phyloP scores from a whole-genome alignment of 30 jellyfish, hydroid and myxozoan genomes.

The Pelagia noctiluca region DNA sequence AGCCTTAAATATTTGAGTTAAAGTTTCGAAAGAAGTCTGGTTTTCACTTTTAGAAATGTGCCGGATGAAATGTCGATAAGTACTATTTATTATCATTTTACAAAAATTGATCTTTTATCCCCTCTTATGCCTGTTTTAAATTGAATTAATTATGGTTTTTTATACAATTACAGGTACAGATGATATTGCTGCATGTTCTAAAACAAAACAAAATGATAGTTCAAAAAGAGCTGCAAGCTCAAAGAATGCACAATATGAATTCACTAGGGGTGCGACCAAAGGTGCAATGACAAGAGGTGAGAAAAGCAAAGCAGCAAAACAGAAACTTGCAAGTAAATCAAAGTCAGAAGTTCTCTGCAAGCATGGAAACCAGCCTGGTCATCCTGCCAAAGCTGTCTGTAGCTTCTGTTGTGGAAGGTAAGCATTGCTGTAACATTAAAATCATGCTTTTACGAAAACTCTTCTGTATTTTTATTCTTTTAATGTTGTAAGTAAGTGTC shows the following conservation, averaged over 20 bases:
- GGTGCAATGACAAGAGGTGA: conserved; percentile 54
- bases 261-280: conserved; percentile 9
- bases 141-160: no score
- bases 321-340: conserved; percentile 4
- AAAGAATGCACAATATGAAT: background rate
- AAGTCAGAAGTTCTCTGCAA: conserved; percentile 54
- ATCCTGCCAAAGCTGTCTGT: conserved; percentile 52
- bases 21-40: no score
- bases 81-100: no score
- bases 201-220: background rate
- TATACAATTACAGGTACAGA: conserved; percentile 18
- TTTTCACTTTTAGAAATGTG: no score
- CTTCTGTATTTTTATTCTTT: background rate
- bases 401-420: conserved; percentile 68
- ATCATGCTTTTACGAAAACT: background rate
- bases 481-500: background rate
- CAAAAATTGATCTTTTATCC: no score
- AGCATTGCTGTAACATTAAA: background rate
- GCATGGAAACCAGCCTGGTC: conserved; percentile 66
- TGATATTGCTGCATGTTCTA: background rate
- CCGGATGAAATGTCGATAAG: no score
- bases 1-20: no score
- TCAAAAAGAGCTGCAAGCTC: background rate
- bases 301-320: conserved; percentile 28
- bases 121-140: no score